These are phyloP conservation scores for Leptopilina myrica DNA, from an alignment of 2,888 invertebrate genomes.

Conservation along the genomic window DNA sequence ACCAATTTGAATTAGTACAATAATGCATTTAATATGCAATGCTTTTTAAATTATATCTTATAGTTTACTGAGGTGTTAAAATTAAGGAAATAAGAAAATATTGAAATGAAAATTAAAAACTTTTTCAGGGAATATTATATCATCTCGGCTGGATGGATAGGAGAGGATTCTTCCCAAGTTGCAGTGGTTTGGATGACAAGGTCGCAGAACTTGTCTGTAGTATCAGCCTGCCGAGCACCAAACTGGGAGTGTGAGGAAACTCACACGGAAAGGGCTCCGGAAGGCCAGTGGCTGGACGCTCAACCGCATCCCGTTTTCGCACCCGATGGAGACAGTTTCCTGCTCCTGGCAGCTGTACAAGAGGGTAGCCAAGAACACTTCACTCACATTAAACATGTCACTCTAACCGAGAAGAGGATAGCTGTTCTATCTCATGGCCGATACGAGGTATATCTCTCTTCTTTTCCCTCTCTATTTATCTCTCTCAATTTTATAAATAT, in stretches of 20 bases:
- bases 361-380: slow-evolving; percentile 91
- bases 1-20: too few species aligned
- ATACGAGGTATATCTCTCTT: slow-evolving; percentile 81
- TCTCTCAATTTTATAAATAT: background rate
- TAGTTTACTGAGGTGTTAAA: too few species aligned
- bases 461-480: background rate
- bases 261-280: slow-evolving; percentile 89
- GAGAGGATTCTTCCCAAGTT: slow-evolving; percentile 86
- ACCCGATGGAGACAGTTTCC: slow-evolving; percentile 89
- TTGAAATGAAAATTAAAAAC: slow-evolving; percentile 51
- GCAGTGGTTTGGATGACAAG: slow-evolving; percentile 96
- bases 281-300: slow-evolving; percentile 91
- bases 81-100: background rate
- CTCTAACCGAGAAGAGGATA: slow-evolving; percentile 88
- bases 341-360: slow-evolving; percentile 88
- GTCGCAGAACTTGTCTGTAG: slow-evolving; percentile 92
- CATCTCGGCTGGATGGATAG: slow-evolving; percentile 94
- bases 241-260: slow-evolving; percentile 92
- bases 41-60: too few species aligned
- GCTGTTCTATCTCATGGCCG: slow-evolving; percentile 91
- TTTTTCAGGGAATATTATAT: slow-evolving; percentile 90
- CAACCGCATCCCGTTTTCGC: slow-evolving; percentile 91
- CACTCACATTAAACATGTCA: slow-evolving; percentile 93
- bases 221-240: slow-evolving; percentile 90
- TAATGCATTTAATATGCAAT: too few species aligned